Base-by-base conservation (phyloP, 2,888 invertebrate genomes). In the Hemistola chrysoprasaria region DNA sequence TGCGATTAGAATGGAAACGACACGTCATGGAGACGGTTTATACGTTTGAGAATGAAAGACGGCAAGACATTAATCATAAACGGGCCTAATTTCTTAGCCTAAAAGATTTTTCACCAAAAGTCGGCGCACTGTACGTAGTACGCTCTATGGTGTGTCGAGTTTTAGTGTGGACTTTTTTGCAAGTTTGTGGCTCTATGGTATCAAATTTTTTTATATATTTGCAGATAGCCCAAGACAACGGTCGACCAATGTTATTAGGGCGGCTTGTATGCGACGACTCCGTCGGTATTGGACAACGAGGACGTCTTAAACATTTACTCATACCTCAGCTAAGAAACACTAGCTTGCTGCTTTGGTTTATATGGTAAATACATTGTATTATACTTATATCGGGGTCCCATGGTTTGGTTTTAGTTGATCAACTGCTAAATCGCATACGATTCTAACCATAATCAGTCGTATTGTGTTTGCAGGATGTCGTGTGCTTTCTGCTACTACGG, bases 401-500 rank as follows among this genome's bases (percentile, higher is more conserved):
- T n/a, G n/a, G n/a, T n/a, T n/a, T n/a, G n/a, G n/a, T n/a, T n/a
- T n/a, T n/a, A n/a, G n/a, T n/a, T n/a, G n/a, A n/a, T n/a, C n/a
- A n/a, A n/a, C n/a, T n/a, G n/a, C n/a, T n/a, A n/a, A n/a, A n/a
- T n/a, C n/a, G n/a, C n/a, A n/a, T n/a, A n/a, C n/a, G n/a, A n/a
- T n/a, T n/a, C n/a, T n/a, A n/a, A n/a, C n/a, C n/a, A n/a, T n/a
- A 16, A 16, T 16, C 4, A 3, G 3, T 16, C 16, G 4, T 16
- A 16, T 16, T 16, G 20, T 1, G 11, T 8, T 44, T 62, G 58
- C 62, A 96, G 96, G 96, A 94, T 96, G 92, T 92, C 95, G 0
- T 97, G 97, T 75, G 97, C 98, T 0, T 98, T 98, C 85, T 96
- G 97, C 72, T 98, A 98, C 79, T 98, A 98, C 72, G 98, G 98